Evolutionary conservation across 2,113 vertebrate species (phyloP).

Genomic region (Lucifuga dentata): DNA sequence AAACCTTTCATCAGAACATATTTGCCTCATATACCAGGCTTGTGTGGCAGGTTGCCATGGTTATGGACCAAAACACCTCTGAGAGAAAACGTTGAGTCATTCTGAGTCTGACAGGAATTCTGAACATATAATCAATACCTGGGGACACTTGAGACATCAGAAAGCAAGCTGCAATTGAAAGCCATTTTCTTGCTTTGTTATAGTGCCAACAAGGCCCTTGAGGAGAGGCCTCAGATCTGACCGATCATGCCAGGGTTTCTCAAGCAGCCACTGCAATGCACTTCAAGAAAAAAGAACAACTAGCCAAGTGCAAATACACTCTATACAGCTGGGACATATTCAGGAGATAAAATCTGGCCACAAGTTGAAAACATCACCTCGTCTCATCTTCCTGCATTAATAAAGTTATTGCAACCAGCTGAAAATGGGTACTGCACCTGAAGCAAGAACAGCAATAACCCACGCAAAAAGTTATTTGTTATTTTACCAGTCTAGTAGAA

Average conservation of each 20-base stretch:
- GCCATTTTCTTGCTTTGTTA: slow-evolving; percentile 43
- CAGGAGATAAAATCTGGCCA: too few relatives aligned
- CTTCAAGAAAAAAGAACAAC: background rate
- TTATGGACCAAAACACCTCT: background rate
- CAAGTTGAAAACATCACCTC: too few relatives aligned
- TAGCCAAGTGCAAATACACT: too few relatives aligned
- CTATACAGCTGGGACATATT: too few relatives aligned
- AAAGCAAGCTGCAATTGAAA: slow-evolving; percentile 35
- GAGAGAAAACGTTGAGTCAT: slow-evolving; percentile 64
- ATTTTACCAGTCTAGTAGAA: too few relatives aligned
- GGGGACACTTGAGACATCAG: slow-evolving; percentile 38
- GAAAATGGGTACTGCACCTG: too few relatives aligned
- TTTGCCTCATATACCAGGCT: background rate
- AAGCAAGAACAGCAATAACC: too few relatives aligned
- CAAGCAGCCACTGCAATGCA: slow-evolving; percentile 4
- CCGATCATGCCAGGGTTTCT: slow-evolving; percentile 1
- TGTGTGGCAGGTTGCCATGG: background rate
- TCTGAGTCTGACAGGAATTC: slow-evolving; percentile 46
- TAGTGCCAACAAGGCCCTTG: slow-evolving; percentile 43
- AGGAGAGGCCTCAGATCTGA: slow-evolving; percentile 24
- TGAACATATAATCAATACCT: slow-evolving; percentile 64
- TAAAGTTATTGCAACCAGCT: too few relatives aligned
- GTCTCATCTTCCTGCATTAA: too few relatives aligned
- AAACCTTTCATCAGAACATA: too few relatives aligned
- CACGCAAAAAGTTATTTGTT: too few relatives aligned